A percentile compares a stretch with the other conserved stretches of the same genome.
phyloP scores from a whole-genome alignment of 2,113 vertebrate species.

The Tragelaphus scriptus region DNA sequence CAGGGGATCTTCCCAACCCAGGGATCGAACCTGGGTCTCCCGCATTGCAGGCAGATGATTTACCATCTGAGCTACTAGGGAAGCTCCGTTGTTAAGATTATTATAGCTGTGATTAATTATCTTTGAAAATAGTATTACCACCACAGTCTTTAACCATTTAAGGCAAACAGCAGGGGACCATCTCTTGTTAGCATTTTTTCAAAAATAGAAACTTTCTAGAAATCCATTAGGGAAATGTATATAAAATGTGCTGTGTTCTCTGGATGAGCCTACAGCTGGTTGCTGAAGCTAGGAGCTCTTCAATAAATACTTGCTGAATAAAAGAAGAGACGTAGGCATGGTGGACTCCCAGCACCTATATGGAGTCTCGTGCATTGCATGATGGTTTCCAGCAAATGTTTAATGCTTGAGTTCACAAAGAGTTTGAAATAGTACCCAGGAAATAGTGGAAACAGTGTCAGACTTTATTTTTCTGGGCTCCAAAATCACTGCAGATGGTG shows the following conservation, averaged over 20 bases:
- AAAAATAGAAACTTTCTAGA: neutral
- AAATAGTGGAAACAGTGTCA: no score
- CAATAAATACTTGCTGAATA: neutral
- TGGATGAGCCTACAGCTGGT: no score
- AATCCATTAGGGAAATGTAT: neutral
- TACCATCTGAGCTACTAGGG: neutral
- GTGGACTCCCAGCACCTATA: fast-evolving
- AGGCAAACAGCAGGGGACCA: neutral
- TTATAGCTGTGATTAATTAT: neutral
- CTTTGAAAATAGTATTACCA: fast-evolving
- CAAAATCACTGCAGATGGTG: no score
- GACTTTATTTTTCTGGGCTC: no score
- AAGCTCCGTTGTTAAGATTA: neutral
- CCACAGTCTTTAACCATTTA: no score
- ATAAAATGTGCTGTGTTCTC: neutral
- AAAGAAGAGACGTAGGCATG: neutral
- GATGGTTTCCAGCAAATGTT: fast-evolving
- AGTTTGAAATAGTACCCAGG: neutral
- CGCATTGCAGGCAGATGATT: neutral
- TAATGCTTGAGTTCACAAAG: neutral
- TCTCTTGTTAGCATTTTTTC: neutral
- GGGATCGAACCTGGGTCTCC: neutral
- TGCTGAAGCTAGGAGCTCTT: neutral
- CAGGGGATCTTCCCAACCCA: fast-evolving
- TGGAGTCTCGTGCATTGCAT: fast-evolving